phyloP scores from a whole-genome alignment of 1,140 invertebrate genomes.

The Drosophila setifemur region DNA sequence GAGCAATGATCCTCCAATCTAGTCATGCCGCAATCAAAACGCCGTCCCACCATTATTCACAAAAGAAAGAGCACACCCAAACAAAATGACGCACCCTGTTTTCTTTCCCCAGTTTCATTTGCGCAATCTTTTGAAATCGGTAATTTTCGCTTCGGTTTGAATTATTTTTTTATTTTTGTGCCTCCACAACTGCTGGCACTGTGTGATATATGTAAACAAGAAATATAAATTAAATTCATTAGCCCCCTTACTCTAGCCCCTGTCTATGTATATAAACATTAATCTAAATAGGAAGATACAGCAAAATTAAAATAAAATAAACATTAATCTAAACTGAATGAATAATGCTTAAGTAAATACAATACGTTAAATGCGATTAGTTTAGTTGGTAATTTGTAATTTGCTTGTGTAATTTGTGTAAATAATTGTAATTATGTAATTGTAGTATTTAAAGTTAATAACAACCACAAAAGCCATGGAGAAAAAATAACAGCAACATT shows the following conservation, averaged over 20 bases:
- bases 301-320: slow-evolving; percentile 21
- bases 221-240: slow-evolving; percentile 65
- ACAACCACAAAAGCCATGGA: slow-evolving; percentile 1
- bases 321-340: slow-evolving; percentile 50
- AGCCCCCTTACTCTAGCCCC: slow-evolving; percentile 7
- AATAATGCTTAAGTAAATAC: slow-evolving; percentile 54
- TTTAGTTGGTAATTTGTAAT: slow-evolving; percentile 46
- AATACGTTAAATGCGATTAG: slow-evolving; percentile 61
- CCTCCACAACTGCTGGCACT: slow-evolving; percentile 35
- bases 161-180: slow-evolving; percentile 49
- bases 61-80: background rate
- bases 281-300: slow-evolving; percentile 21
- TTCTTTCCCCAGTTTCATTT: slow-evolving; percentile 43
- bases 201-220: slow-evolving; percentile 74
- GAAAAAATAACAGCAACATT: slow-evolving; percentile 10
- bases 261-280: slow-evolving; percentile 61
- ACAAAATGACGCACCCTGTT: slow-evolving; percentile 57
- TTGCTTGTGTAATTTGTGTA: slow-evolving; percentile 57
- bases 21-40: slow-evolving; percentile 57
- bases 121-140: slow-evolving; percentile 67
- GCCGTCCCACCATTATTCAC: slow-evolving; percentile 44
- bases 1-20: slow-evolving; percentile 26
- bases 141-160: slow-evolving; percentile 11
- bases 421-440: slow-evolving; percentile 73
- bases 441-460: slow-evolving; percentile 37